Evolutionary conservation across 2,797 vertebrate genomes (phyloP).

Genomic region (Smutsia gigantea): DNA sequence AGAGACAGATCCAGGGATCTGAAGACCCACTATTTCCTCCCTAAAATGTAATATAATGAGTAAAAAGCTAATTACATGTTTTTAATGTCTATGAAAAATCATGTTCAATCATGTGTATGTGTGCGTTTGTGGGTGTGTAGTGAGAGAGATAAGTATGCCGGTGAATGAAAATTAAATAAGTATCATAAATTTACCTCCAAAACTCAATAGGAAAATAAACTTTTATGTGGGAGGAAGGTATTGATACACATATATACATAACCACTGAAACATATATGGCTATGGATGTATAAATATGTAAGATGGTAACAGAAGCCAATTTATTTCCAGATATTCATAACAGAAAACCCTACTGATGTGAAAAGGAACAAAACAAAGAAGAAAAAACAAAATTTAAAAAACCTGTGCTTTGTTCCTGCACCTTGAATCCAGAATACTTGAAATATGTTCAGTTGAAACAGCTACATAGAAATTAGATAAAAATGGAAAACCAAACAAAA

Average conservation of each 20-base stretch:
- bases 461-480: background rate
- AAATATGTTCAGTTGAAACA: slow-evolving; percentile 29
- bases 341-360: background rate
- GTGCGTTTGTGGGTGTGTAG: background rate
- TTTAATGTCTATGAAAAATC: slow-evolving; percentile 22
- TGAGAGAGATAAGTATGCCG: background rate
- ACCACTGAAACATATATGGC: background rate
- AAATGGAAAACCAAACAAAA: background rate
- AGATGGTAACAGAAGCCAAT: background rate
- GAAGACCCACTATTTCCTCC: background rate
- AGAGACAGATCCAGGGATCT: background rate
- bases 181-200: background rate
- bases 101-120: background rate
- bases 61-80: background rate
- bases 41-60: background rate
- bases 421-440: background rate
- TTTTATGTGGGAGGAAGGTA: background rate
- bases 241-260: background rate
- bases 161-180: background rate
- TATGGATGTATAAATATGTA: background rate
- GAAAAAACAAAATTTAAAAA: background rate
- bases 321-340: slow-evolving; percentile 28
- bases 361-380: background rate
- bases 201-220: slow-evolving; percentile 3
- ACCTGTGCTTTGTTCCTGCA: background rate